phyloP scores from a whole-genome alignment of 2,797 vertebrate genomes.

The Pangasius mekongensis region DNA sequence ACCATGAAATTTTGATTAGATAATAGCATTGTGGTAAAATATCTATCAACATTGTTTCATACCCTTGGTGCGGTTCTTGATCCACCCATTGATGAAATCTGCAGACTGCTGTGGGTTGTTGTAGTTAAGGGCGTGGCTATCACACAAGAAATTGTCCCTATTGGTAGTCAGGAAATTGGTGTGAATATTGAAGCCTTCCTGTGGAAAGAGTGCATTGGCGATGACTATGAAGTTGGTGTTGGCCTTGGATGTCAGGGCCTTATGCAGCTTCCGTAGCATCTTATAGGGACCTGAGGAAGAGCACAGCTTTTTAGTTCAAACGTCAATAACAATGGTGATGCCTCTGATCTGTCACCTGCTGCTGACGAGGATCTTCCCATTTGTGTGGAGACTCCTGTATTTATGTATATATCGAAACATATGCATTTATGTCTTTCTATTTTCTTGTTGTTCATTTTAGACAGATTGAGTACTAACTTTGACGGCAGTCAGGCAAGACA shows the following conservation, averaged over 20 bases:
- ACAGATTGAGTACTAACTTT: too few relatives aligned
- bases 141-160: slow-evolving; percentile 89
- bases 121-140: slow-evolving; percentile 82
- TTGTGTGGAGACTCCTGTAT: neutral
- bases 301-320: neutral
- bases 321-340: neutral
- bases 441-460: too few relatives aligned
- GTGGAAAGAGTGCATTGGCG: slow-evolving; percentile 88
- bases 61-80: slow-evolving; percentile 91
- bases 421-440: too few relatives aligned
- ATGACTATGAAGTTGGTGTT: slow-evolving; percentile 88
- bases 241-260: slow-evolving; percentile 84
- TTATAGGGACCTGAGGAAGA: slow-evolving; percentile 84
- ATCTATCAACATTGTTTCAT: neutral
- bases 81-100: slow-evolving; percentile 87
- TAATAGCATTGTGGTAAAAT: neutral
- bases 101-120: slow-evolving; percentile 76
- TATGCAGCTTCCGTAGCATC: slow-evolving; percentile 91
- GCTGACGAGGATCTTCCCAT: neutral
- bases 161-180: slow-evolving; percentile 81
- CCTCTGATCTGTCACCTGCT: neutral
- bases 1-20: neutral
- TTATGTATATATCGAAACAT: too few relatives aligned
- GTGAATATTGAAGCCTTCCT: slow-evolving; percentile 81
- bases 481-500: neutral